Conservation (phyloP, 2,113 vertebrate species). For the Cisticola juncidis region DNA sequence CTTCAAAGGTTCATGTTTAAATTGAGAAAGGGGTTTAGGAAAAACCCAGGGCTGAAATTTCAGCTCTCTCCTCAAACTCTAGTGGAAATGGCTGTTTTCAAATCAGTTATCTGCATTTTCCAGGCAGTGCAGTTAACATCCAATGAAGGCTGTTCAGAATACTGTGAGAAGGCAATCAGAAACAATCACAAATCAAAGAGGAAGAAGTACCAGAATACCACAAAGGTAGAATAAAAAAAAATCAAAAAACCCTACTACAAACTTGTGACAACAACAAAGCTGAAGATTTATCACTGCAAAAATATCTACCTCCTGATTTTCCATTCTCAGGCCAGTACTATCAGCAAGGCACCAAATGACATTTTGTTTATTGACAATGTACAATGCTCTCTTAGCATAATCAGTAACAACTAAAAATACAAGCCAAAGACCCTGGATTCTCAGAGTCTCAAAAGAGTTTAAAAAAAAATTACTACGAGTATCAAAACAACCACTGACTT, state of each 20-base stretch:
- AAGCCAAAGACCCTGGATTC: not conserved
- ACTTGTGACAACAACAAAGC: not conserved
- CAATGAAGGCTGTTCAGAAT: not conserved
- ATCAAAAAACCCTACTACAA: not conserved
- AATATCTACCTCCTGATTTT: not conserved
- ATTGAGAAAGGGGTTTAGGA: not conserved
- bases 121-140: not conserved
- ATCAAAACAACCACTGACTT: not conserved
- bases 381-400: not conserved
- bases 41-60: not conserved
- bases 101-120: not conserved
- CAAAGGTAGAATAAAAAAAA: not conserved
- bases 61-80: not conserved
- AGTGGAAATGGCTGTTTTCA: not conserved
- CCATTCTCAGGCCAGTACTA: not conserved
- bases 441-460: not conserved
- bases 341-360: not conserved
- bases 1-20: not conserved
- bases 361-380: not conserved
- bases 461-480: not conserved
- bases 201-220: not conserved
- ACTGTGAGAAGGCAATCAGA: not conserved
- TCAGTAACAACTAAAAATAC: not conserved
- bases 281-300: not conserved
- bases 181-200: not conserved